Conservation (phyloP, 2,888 invertebrate genomes). For the Nezara viridula region DNA sequence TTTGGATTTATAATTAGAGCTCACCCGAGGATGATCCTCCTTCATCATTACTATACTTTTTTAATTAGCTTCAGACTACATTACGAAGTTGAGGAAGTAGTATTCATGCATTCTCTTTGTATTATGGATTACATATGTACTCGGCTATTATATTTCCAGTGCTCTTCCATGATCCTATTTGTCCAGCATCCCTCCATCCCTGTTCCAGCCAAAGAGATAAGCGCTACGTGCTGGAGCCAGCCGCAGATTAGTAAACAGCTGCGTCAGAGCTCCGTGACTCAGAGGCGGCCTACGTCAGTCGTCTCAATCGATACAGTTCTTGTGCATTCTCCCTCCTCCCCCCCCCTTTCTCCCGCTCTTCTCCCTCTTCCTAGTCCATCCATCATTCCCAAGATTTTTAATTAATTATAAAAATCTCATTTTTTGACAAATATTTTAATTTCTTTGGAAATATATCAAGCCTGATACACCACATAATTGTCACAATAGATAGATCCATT, state of each 20-base stretch:
- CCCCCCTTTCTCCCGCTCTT: neutral
- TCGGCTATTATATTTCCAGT: no score
- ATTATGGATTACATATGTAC: no score
- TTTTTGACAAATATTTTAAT: no score
- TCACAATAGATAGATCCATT: no score
- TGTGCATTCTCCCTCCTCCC: neutral
- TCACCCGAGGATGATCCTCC: no score
- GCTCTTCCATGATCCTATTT: neutral
- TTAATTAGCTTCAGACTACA: no score
- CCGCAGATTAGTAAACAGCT: slow-evolving; percentile 5
- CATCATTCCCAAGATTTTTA: neutral
- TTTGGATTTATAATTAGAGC: no score
- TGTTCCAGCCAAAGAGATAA: neutral
- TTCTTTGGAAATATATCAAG: no score
- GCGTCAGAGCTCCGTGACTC: neutral
- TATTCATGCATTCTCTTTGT: no score
- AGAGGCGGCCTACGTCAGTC: slow-evolving; percentile 7
- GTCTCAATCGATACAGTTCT: slow-evolving; percentile 42
- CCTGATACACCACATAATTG: no score
- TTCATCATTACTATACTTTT: no score
- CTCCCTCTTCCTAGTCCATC: neutral
- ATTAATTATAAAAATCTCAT: neutral
- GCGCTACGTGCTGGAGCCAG: neutral
- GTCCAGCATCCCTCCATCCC: neutral
- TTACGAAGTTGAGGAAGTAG: no score